These are phyloP conservation scores for Dynastes grantii DNA, from an alignment of 2,888 invertebrate species.

Conservation along the genomic window DNA sequence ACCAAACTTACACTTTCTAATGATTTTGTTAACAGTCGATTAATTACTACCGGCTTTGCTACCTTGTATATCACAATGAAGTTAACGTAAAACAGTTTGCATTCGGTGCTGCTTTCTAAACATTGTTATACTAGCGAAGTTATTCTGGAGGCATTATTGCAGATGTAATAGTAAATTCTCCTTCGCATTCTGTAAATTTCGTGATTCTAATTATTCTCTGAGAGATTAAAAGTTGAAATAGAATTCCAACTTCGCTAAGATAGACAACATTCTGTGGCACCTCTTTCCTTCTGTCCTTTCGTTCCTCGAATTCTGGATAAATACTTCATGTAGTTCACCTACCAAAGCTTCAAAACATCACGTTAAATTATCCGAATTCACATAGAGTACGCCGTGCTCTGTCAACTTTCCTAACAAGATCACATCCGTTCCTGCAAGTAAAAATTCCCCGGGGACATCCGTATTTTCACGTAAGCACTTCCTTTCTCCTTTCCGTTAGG, in stretches of 20 bases:
- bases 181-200: background rate
- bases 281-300: background rate
- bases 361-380: slow-evolving; percentile 26
- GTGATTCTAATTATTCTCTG: background rate
- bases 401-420: slow-evolving; percentile 35
- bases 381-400: slow-evolving; percentile 7
- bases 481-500: slow-evolving; percentile 8
- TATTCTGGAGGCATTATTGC: too few species aligned
- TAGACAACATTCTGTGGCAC: background rate
- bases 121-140: too few species aligned
- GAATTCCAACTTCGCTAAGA: background rate
- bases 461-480: slow-evolving; percentile 28
- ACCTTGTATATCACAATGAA: too few species aligned
- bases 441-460: slow-evolving; percentile 24
- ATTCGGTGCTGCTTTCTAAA: too few species aligned
- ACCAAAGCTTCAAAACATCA: slow-evolving; percentile 15
- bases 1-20: too few species aligned
- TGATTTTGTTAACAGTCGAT: too few species aligned
- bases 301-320: background rate
- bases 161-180: background rate
- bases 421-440: slow-evolving; percentile 4
- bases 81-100: too few species aligned
- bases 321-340: slow-evolving; percentile 1
- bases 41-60: too few species aligned
- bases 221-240: background rate